phyloP scores from a whole-genome alignment of 2,797 vertebrate genomes.

The Synanceia verrucosa region DNA sequence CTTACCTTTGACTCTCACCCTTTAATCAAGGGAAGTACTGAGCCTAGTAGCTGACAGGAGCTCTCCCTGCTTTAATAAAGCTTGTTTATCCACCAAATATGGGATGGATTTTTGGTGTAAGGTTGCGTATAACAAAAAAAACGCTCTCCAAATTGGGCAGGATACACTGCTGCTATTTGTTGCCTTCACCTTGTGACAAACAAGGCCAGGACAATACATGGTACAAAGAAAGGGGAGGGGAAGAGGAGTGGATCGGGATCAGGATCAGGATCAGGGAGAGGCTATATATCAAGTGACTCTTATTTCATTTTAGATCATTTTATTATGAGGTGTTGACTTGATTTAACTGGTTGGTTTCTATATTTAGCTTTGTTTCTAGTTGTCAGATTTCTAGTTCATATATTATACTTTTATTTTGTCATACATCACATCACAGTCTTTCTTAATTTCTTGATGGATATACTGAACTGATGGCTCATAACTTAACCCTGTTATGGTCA shows the following conservation, averaged over 20 bases:
- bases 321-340: background rate
- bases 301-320: constrained; percentile 26
- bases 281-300: constrained; percentile 51
- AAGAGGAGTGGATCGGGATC: constrained; percentile 51
- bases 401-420: background rate
- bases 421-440: background rate
- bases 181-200: constrained; percentile 67
- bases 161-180: constrained; percentile 58
- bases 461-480: background rate
- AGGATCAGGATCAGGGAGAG: constrained; percentile 44
- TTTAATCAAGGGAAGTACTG: constrained; percentile 26
- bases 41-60: constrained; percentile 14
- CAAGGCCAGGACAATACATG: constrained; percentile 48
- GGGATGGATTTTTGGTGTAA: constrained; percentile 52
- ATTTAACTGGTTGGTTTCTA: background rate
- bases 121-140: constrained; percentile 45
- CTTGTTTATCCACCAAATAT: constrained; percentile 62
- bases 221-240: constrained; percentile 54
- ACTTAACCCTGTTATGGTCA: background rate
- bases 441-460: background rate
- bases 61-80: constrained; percentile 56
- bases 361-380: background rate
- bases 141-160: constrained; percentile 46
- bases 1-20: constrained; percentile 62
- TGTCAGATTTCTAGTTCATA: background rate